A percentile compares a stretch with the other conserved stretches of the same genome.
Evolutionary conservation across 2,113 vertebrate species (phyloP).

Genomic region (Acanthisitta chloris): DNA sequence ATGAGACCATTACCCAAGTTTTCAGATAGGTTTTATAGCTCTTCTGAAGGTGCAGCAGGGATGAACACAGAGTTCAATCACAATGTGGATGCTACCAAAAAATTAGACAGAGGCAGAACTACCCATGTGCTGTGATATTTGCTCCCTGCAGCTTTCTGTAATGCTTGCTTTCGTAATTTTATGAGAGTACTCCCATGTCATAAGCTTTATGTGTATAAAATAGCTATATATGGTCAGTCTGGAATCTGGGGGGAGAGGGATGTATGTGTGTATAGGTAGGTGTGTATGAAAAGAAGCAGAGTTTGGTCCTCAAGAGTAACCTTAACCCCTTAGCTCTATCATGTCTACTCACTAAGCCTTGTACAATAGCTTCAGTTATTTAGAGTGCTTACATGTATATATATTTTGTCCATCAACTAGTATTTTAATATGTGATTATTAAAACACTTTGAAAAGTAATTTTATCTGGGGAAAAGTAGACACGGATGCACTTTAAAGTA

Average conservation of each 20-base stretch:
- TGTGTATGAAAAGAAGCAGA: not conserved
- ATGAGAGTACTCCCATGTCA: not conserved
- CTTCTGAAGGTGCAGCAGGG: not conserved
- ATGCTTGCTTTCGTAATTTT: not conserved
- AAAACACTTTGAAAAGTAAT: not conserved
- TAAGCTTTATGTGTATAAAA: not conserved
- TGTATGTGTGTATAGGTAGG: too few species aligned
- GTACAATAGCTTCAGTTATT: not conserved
- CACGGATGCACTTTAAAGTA: not conserved
- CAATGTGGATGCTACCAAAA: not conserved
- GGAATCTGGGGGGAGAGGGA: not conserved
- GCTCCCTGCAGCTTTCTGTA: not conserved
- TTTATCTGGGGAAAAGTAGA: not conserved
- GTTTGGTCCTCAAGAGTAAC: not conserved
- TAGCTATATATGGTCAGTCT: not conserved
- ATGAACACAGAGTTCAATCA: not conserved
- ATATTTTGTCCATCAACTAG: not conserved
- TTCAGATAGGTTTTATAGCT: not conserved
- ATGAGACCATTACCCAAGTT: not conserved
- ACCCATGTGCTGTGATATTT: not conserved
- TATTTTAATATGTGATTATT: not conserved
- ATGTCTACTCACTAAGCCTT: not conserved
- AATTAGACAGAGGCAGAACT: not conserved
- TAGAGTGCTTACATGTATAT: not conserved
- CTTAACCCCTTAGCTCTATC: not conserved